Evolutionary conservation across 2,888 invertebrate genomes (phyloP), one percentile per base, ranked within the genome.

Genomic region (Pollenia amentaria): DNA sequence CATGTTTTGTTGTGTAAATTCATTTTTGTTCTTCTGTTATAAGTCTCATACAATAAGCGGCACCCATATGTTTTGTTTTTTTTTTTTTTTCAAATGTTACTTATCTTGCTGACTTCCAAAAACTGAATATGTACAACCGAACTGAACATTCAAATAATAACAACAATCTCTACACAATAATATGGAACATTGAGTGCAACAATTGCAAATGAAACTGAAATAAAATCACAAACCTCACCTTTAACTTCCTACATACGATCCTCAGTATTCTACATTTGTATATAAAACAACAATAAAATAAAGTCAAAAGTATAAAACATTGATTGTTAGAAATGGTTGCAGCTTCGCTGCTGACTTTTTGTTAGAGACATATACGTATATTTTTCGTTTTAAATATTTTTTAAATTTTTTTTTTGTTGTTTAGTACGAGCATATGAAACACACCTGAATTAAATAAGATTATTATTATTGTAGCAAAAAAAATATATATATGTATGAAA

Each of bases 171-270:
- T 73, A 73, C 73, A 84, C 76, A 87, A 83, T 87, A 80, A 87
- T 83, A 83, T 87, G 86, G 83, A 87, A 76, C 86, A 87, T 76
- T 80, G 86, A 87, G 86, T 80, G 86, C 86, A 87, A 80, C 86
- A 84, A 83, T 87, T 87, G 86, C 57, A 87, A 83, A 87, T 83
- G 75, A 86, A 83, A 86, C 70, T 72, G 83, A 87, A 87, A 87
- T 87, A 82, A 85, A 87, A 86, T 80, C 84, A 86, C 81, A 89
- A 90, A 91, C 91, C 91, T 91, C 91, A 91, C 91, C 91, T 91
- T 91, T 91, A 91, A 91, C 91, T 90, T 91, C 91, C 91, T 91
- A 91, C 91, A 91, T 91, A 90, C 91, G 78, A 83, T 85, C 64
- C 64, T 86, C 79, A 65, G 51, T 73, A 29, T 29, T 78, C 65